Conservation (phyloP, 2,797 vertebrate genomes). For the Hafferia zeledoni region DNA sequence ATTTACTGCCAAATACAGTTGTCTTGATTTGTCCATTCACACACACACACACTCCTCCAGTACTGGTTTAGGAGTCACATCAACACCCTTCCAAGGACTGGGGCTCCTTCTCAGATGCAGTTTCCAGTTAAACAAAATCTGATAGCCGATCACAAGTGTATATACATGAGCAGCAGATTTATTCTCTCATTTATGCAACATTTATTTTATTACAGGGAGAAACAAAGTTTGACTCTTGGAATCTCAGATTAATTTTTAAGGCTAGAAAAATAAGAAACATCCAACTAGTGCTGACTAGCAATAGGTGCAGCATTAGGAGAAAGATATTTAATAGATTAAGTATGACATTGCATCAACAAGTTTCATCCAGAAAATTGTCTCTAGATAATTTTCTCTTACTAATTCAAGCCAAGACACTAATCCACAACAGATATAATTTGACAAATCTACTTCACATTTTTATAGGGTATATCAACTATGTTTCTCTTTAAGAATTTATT, state of each 20-base stretch:
- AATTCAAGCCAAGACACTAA: not conserved
- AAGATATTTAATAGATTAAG: not conserved
- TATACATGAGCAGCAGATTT: not conserved
- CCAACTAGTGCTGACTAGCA: not conserved
- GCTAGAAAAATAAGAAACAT: not conserved
- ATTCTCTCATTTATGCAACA: not conserved
- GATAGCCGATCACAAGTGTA: not conserved
- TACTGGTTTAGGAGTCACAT: not conserved
- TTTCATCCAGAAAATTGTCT: not conserved
- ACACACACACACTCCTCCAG: too few species aligned
- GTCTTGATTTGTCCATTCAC: not conserved
- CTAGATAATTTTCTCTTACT: not conserved
- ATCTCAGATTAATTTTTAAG: not conserved
- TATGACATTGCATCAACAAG: not conserved
- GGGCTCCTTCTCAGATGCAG: not conserved
- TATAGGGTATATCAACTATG: not conserved
- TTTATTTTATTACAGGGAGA: not conserved
- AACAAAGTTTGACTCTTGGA: not conserved
- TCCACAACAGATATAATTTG: not conserved
- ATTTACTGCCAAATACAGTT: not conserved
- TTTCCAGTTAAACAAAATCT: not conserved
- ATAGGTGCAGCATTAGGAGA: not conserved
- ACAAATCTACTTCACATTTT: not conserved
- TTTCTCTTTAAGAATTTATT: not conserved
- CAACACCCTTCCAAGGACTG: not conserved